Base-by-base conservation (phyloP, 2,797 vertebrate species). In the Cossypha niveicapilla region DNA sequence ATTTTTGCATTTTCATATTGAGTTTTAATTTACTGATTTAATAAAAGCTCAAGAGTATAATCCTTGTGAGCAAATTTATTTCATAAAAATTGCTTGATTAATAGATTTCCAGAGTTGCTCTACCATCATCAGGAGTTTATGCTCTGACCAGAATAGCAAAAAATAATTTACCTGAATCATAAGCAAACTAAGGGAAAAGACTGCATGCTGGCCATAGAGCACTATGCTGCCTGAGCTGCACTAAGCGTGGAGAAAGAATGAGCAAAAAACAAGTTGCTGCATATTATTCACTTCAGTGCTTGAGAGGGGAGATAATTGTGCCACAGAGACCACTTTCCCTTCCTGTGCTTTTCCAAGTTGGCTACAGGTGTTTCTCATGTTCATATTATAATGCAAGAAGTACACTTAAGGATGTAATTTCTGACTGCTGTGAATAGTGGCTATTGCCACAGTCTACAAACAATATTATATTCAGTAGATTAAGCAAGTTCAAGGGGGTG, bases 31-130 rank as follows among this genome's bases (percentile, higher is more conserved):
- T 77, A 87, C 77, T 94, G 88, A 91, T 87, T 96, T 96, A 90
- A 97, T 97, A 97, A 94, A 84, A 96, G 79, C 89, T 86, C 50
- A 74, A 82, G 60, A 95, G 90, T 94, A 83, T 96, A 97, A 72
- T 93, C 47, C 61, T 96, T 95, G 76, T 93, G 24, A 96, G 91
- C 70, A 80, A 96, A 92, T 76, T 94, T 96, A 58, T 84, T 90
- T 86, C 18, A 47, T 76, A 83, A 78, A 74, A 90, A 66, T 32
- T 25, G 7, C 39, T 86, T 86, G 34, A 60, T 85, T 96, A 81
- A 94, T 93, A 78, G 35, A 70, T 86, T 89, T 86, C 35, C 17
- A 41, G 13, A 9, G 9, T 73, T 87, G 17, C 41, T 76, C 48
- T 89, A 30, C n/a, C 92, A 81, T 78, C 42, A 79, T 18, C 11